phyloP scores from a whole-genome alignment of 2,113 vertebrate species.

The Vimba vimba region DNA sequence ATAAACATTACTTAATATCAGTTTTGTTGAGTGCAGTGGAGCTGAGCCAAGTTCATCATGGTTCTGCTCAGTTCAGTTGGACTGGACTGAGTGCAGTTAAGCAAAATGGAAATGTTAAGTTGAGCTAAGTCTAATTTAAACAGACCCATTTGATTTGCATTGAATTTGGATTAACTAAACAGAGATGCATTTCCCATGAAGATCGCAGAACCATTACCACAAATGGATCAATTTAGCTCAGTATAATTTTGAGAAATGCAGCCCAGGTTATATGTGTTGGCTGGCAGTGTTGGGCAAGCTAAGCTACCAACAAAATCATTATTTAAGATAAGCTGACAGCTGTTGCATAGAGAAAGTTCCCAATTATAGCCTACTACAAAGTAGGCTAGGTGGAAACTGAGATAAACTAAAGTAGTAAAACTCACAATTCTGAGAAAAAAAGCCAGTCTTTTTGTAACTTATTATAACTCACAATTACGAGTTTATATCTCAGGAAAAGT shows the following conservation, averaged over 20 bases:
- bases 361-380: neutral
- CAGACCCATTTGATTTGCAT: neutral
- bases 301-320: neutral
- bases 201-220: no score
- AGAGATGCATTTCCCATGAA: neutral
- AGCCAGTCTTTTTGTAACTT: no score
- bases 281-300: neutral
- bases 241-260: no score
- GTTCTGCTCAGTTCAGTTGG: neutral
- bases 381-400: neutral
- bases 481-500: no score
- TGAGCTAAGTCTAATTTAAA: neutral
- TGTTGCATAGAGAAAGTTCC: neutral
- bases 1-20: constrained; percentile 33
- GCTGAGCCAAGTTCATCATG: constrained; percentile 2
- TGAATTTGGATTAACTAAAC: constrained; percentile 14
- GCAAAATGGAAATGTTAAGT: neutral
- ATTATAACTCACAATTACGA: no score
- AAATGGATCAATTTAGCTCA: no score
- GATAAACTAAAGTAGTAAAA: no score
- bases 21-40: constrained; percentile 15
- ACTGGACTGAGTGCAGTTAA: neutral
- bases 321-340: neutral
- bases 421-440: no score
- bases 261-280: neutral